Evolutionary conservation across 1,140 invertebrate genomes (phyloP).

Genomic region (Aphidius ervi): DNA sequence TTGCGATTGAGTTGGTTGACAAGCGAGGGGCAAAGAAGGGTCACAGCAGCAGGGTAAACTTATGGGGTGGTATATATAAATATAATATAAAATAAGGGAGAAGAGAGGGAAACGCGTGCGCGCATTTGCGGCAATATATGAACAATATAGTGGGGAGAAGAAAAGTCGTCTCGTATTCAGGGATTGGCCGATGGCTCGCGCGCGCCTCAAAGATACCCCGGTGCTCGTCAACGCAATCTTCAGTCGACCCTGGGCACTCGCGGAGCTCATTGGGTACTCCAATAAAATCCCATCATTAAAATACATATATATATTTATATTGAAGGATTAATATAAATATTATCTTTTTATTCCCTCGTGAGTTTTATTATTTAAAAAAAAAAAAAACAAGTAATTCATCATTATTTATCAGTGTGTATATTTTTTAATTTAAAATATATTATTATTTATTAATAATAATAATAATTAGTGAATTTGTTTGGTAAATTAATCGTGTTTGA

Average conservation of each 20-base stretch:
- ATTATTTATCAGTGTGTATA: neutral
- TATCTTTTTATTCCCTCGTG: neutral
- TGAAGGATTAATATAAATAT: neutral
- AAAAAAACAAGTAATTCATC: no score
- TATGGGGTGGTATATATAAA: no score
- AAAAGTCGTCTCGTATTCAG: neutral
- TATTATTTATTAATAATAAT: no score
- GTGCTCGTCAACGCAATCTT: slow-evolving; percentile 31
- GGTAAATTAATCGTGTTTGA: no score
- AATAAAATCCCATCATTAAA: neutral
- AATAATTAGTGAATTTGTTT: no score
- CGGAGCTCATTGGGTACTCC: slow-evolving; percentile 26
- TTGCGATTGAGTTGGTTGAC: no score
- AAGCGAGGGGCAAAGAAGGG: no score
- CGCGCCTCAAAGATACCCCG: slow-evolving; percentile 40
- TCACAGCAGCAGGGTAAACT: no score
- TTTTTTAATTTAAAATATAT: no score
- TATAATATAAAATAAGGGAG: no score
- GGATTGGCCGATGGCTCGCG: slow-evolving; percentile 49
- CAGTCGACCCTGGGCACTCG: slow-evolving; percentile 45
- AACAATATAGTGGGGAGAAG: neutral
- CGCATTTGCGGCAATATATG: neutral
- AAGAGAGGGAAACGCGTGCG: slow-evolving; percentile 15
- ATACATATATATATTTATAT: neutral
- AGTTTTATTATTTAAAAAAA: neutral